These are phyloP conservation scores for Hippoglossus stenolepis DNA, from an alignment of 2,113 vertebrate species.

Conservation along the genomic window DNA sequence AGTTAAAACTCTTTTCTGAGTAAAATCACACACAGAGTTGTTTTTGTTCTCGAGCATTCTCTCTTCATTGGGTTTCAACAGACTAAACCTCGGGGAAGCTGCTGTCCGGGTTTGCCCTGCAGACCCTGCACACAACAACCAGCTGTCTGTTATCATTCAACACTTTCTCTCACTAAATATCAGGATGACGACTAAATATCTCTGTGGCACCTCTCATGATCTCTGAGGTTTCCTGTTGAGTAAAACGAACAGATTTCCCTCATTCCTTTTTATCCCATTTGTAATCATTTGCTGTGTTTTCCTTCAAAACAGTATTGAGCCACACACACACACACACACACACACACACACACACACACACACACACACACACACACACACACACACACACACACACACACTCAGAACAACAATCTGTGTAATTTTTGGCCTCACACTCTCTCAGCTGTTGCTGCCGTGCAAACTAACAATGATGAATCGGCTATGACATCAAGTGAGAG, in stretches of 20 bases:
- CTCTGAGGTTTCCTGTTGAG: background rate
- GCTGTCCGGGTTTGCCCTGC: constrained; percentile 12
- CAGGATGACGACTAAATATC: background rate
- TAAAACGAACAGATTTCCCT: background rate
- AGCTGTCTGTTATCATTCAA: background rate
- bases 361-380: constrained; percentile 12
- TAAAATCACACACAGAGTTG: constrained; percentile 7
- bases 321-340: background rate
- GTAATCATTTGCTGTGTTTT: background rate
- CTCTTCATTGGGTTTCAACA: background rate
- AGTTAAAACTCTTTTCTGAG: background rate
- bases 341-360: constrained; percentile 4
- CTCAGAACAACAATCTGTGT: background rate
- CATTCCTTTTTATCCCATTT: background rate
- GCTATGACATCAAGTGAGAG: constrained; percentile 43
- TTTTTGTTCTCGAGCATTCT: constrained; percentile 28
- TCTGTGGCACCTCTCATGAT: background rate
- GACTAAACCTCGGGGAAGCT: too few relatives aligned
- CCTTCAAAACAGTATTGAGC: background rate
- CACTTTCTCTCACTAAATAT: background rate
- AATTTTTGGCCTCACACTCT: constrained; percentile 2
- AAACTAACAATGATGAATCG: constrained; percentile 30
- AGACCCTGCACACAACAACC: background rate
- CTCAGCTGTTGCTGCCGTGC: constrained; percentile 61
- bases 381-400: background rate